Base-by-base conservation (phyloP, 2,888 invertebrate species). In the Cantharis nigra region DNA sequence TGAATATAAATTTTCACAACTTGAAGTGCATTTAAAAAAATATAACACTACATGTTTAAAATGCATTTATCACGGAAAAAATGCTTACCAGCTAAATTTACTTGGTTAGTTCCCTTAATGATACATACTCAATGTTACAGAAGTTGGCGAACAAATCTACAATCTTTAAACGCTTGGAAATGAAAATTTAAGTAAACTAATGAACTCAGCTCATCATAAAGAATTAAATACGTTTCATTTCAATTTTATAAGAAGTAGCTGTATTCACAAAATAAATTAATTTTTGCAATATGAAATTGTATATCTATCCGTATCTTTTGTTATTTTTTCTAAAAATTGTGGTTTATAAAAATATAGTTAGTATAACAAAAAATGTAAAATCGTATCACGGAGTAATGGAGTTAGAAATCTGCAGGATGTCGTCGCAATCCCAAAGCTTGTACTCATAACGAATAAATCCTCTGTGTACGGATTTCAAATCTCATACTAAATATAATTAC, bases 381-480 rank as follows among this genome's bases (percentile, higher is more conserved):
- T 69, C 67, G 49, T 71, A 69, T 23, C 67, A 71, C 33, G 71
- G 67, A 71, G 71, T 75, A 75, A 75, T 75, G 71, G 71, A 75
- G 75, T 75, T 75, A 71, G 65, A 26, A 72, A 75, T 75, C 74
- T 64, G 70, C 64, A 70, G 49, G 75, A 71, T 67, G 76, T 69
- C 72, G 70, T 70, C 67, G 70, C 72, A 33, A 78, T 75, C 72
- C 74, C 75, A 49, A 64, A 72, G 78, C 78, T 72, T 74, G 72
- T 72, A 69, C 78, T 72, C 72, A 76, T 70, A 75, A 33, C 64
- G 72, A 72, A 78, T 70, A 78, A 78, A 78, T 78, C 78, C 78
- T 76, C 71, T 73, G 78, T 76, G 78, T 75, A 74, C 76, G 75
- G 78, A 78, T 78, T 78, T 78, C 76, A 73, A 73, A 78, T 78